Evolutionary conservation across 2,113 vertebrate genomes (phyloP).

Genomic region (Percina caprodes): DNA sequence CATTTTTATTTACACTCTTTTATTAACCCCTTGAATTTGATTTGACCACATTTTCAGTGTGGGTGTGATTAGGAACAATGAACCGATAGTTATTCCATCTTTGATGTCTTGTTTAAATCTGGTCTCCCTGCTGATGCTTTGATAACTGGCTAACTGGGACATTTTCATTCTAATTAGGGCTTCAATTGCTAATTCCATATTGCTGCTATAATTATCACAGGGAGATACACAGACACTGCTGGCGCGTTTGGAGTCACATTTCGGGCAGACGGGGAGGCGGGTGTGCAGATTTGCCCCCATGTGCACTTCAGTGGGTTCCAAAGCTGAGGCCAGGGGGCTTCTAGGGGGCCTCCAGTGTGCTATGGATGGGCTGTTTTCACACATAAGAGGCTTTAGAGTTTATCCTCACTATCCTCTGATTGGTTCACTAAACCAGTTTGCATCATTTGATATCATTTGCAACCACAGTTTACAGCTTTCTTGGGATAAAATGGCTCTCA

Average conservation of each 20-base stretch:
- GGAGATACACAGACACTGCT: slow-evolving; percentile 36
- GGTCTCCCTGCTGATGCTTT: slow-evolving; percentile 90
- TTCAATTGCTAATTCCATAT: slow-evolving; percentile 95
- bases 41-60: neutral
- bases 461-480: neutral
- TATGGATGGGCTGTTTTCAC: neutral
- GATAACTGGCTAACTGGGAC: slow-evolving; percentile 96
- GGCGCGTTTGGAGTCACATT: slow-evolving; percentile 25
- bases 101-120: slow-evolving; percentile 94
- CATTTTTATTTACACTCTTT: neutral
- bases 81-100: slow-evolving; percentile 89
- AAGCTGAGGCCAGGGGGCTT: neutral
- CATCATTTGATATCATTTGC: neutral
- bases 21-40: slow-evolving; percentile 8
- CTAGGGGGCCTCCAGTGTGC: neutral
- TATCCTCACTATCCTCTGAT: neutral
- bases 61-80: slow-evolving; percentile 63
- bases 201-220: slow-evolving; percentile 94
- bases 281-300: neutral
- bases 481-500: neutral
- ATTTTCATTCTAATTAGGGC: slow-evolving; percentile 96
- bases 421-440: neutral
- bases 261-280: slow-evolving; percentile 17
- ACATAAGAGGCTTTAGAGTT: neutral
- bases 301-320: neutral